Evolutionary conservation across 2,113 vertebrate genomes (phyloP).

Genomic region (Rutilus rutilus): DNA sequence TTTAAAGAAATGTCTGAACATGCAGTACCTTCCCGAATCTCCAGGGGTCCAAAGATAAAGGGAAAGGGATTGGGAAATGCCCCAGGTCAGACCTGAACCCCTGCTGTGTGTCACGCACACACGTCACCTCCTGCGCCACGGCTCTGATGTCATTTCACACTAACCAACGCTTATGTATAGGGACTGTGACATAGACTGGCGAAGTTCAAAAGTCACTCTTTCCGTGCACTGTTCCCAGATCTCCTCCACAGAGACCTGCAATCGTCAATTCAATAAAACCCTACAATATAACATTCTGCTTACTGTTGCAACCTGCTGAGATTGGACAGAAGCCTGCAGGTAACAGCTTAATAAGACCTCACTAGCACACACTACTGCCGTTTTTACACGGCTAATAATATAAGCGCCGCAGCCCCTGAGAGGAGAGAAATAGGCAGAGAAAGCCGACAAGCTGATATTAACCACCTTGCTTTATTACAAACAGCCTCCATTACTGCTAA

Average conservation of each 20-base stretch:
- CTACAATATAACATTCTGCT: slow-evolving; percentile 44
- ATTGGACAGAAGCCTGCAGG: slow-evolving; percentile 41
- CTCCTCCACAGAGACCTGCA: slow-evolving; percentile 9
- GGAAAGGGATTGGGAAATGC: neutral
- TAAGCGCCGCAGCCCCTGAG: slow-evolving; percentile 33
- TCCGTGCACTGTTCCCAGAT: neutral
- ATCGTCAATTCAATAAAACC: slow-evolving; percentile 31
- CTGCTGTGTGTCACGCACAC: neutral
- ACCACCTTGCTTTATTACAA: slow-evolving; percentile 56
- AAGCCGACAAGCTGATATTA: slow-evolving; percentile 44
- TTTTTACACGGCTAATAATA: slow-evolving; percentile 54
- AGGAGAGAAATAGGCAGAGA: slow-evolving; percentile 29
- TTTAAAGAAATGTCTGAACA: neutral
- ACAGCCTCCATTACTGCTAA: slow-evolving; percentile 50
- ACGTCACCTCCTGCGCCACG: neutral
- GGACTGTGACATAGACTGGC: neutral
- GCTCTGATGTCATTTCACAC: neutral
- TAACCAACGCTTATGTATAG: neutral
- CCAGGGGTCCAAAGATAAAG: neutral
- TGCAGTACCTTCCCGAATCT: neutral
- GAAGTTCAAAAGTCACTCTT: slow-evolving; percentile 13
- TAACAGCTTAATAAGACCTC: slow-evolving; percentile 46
- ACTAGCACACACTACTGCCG: slow-evolving; percentile 16
- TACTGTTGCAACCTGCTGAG: slow-evolving; percentile 1
- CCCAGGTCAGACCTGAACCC: neutral